A percentile compares a stretch with the other conserved stretches of the same genome.
Evolutionary conservation across 2,113 vertebrate species (phyloP).

Genomic region (Seriola rivoliana): DNA sequence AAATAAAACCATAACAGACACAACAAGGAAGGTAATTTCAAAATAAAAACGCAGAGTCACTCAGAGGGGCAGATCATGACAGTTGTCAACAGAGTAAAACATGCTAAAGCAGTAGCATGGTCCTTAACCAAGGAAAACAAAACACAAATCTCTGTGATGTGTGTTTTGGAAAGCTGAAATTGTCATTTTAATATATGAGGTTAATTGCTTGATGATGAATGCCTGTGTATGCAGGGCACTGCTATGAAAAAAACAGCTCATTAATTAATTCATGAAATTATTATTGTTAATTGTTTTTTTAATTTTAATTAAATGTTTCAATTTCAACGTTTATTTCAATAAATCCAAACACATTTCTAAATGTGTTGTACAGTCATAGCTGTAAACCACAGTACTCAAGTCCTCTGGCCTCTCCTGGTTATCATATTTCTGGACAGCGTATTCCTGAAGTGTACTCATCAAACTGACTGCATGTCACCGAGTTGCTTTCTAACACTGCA

Average conservation of each 20-base stretch:
- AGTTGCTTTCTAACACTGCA: conserved; percentile 46
- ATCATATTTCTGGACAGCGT: conserved; percentile 39
- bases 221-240: background rate
- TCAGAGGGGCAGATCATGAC: no score
- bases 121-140: no score
- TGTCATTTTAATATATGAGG: background rate
- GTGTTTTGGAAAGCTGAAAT: background rate
- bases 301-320: background rate
- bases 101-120: no score
- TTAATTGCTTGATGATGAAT: background rate
- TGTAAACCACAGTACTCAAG: conserved; percentile 30
- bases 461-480: conserved; percentile 54
- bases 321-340: background rate
- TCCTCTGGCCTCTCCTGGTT: conserved; percentile 16
- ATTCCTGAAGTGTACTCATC: conserved; percentile 19
- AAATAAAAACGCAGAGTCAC: no score
- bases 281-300: no score
- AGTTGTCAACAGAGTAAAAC: no score
- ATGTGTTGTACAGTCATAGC: background rate
- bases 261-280: no score
- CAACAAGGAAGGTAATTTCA: no score
- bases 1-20: no score
- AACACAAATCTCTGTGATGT: no score
- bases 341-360: background rate
- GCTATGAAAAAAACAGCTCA: no score